These are phyloP conservation scores for Eledona agricola DNA, from an alignment of 2,888 invertebrate species.

Conservation along the genomic window DNA sequence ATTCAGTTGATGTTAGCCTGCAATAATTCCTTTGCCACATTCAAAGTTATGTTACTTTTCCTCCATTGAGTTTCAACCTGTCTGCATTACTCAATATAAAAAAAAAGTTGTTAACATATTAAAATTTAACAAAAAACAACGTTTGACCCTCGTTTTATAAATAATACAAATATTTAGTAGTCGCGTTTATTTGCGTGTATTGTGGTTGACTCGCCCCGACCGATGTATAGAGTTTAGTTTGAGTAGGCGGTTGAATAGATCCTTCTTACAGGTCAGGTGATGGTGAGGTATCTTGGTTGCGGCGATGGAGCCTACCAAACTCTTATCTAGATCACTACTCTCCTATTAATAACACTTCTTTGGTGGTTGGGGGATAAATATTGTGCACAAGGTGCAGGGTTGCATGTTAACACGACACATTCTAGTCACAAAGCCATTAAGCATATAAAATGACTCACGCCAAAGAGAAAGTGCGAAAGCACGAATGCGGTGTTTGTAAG, in stretches of 20 bases:
- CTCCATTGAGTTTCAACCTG: too few relatives aligned
- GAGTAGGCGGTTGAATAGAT: slow-evolving; percentile 45
- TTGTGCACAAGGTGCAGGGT: slow-evolving; percentile 55
- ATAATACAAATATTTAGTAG: too few relatives aligned
- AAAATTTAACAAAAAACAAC: too few relatives aligned
- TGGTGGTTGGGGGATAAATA: slow-evolving; percentile 56
- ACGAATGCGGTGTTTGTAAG: slow-evolving; percentile 70
- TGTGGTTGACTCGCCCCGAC: too few relatives aligned
- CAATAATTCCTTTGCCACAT: too few relatives aligned
- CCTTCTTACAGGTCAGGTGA: slow-evolving; percentile 53
- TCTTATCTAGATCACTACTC: slow-evolving; percentile 40
- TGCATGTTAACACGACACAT: slow-evolving; percentile 52
- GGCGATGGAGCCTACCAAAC: slow-evolving; percentile 47
- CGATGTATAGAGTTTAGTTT: too few relatives aligned
- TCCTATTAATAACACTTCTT: slow-evolving; percentile 46
- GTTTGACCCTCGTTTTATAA: too few relatives aligned
- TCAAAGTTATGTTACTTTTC: too few relatives aligned
- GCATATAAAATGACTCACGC: slow-evolving; percentile 63
- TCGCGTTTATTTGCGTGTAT: too few relatives aligned
- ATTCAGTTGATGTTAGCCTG: too few relatives aligned
- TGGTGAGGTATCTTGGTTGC: slow-evolving; percentile 47
- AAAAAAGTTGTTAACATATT: too few relatives aligned
- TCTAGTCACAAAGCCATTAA: slow-evolving; percentile 47
- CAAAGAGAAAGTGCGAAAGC: slow-evolving; percentile 60
- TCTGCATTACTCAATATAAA: too few relatives aligned